These are phyloP conservation scores for Salvelinus fontinalis DNA, from an alignment of 2,113 vertebrate species.

Conservation along the genomic window DNA sequence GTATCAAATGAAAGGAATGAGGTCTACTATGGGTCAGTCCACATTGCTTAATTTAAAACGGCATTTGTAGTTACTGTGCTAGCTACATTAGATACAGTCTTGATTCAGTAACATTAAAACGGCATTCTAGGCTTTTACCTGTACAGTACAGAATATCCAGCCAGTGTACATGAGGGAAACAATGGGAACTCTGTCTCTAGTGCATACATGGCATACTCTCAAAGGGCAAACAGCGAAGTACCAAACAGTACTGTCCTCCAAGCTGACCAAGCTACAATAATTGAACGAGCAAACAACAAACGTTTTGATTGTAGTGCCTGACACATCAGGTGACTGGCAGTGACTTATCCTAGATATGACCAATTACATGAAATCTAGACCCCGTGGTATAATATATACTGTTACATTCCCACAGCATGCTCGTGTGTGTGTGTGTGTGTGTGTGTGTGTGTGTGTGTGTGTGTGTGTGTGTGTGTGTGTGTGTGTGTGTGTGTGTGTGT, in stretches of 20 bases:
- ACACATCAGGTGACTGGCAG: neutral
- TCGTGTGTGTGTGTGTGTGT: neutral
- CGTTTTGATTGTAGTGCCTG: neutral
- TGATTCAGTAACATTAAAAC: neutral
- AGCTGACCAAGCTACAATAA: neutral
- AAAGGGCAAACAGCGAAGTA: slow-evolving; percentile 8
- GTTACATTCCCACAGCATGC: neutral
- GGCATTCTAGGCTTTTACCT: neutral
- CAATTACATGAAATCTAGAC: no score
- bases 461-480: neutral
- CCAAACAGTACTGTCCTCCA: neutral
- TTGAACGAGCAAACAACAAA: neutral
- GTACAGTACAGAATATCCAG: neutral
- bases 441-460: neutral
- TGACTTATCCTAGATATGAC: neutral
- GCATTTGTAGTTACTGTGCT: no score
- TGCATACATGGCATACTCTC: slow-evolving; percentile 11
- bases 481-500: neutral
- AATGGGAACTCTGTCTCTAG: slow-evolving; percentile 17
- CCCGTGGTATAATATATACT: neutral
- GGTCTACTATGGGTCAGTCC: neutral
- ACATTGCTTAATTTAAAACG: neutral
- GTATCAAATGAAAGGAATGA: neutral
- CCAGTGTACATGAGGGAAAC: slow-evolving; percentile 1
- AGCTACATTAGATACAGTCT: neutral